phyloP scores from a whole-genome alignment of 2,113 vertebrate genomes.

The Crotalus horridus region DNA sequence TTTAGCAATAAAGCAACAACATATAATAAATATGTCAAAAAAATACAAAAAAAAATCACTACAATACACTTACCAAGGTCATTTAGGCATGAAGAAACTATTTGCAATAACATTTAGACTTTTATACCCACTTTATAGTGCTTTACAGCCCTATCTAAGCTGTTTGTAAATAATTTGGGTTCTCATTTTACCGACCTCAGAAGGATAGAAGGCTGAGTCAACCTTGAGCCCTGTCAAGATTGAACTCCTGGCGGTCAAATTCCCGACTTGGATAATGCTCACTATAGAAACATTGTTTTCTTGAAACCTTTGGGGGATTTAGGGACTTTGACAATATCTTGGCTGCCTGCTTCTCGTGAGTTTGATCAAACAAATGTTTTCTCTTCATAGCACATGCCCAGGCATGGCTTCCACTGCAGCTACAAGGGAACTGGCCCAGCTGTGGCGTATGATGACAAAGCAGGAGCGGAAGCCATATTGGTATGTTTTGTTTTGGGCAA shows the following conservation, averaged over 20 bases:
- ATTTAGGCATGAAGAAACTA: not conserved
- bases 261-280: not conserved
- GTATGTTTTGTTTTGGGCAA: constrained; percentile 40
- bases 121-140: no score
- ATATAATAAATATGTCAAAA: not conserved
- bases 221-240: not conserved
- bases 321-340: not conserved
- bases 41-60: not conserved
- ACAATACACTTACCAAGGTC: not conserved
- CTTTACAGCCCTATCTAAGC: not conserved
- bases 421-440: constrained; percentile 66
- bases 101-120: not conserved
- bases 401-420: constrained; percentile 65
- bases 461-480: constrained; percentile 66
- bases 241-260: not conserved
- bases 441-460: constrained; percentile 65
- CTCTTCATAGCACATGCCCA: constrained; percentile 56
- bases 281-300: not conserved
- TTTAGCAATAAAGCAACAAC: not conserved
- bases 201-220: not conserved
- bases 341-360: not conserved
- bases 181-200: not conserved
- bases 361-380: not conserved
- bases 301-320: not conserved
- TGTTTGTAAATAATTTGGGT: not conserved